Conservation (phyloP, 30 jellyfish, hydroid and myxozoan species). For the Chrysaora quinquecirrha region DNA sequence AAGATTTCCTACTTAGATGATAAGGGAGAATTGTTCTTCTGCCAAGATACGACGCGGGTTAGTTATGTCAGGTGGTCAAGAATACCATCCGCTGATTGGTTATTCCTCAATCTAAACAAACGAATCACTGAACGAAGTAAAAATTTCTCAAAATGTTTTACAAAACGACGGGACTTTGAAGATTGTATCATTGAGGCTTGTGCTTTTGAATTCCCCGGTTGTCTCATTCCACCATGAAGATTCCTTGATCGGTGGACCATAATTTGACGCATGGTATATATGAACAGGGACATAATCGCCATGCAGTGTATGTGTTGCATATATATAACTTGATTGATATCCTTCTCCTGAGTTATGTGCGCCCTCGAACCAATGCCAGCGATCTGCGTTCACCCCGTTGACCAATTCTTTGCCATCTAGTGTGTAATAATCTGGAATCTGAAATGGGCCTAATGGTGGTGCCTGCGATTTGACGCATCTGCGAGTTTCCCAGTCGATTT, state of each 20-base stretch:
- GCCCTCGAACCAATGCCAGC: conserved; percentile 77
- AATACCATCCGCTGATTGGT: no score
- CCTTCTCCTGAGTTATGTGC: conserved; percentile 53
- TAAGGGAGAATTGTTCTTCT: no score
- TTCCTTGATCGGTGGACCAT: conserved; percentile 49
- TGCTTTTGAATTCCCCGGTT: conserved; percentile 60
- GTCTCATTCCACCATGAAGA: conserved; percentile 64
- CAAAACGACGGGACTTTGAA: conserved; percentile 63
- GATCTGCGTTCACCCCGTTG: conserved; percentile 66
- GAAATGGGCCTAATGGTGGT: conserved; percentile 56
- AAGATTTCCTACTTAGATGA: no score
- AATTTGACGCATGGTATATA: conserved; percentile 41
- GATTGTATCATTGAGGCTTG: conserved; percentile 40
- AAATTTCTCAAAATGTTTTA: background rate
- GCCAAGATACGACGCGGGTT: no score
- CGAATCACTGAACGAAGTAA: no score
- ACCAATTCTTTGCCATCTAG: conserved; percentile 51
- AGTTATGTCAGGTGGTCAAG: no score
- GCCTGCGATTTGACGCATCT: conserved; percentile 45
- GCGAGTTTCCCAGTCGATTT: conserved; percentile 53
- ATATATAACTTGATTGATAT: conserved; percentile 51
- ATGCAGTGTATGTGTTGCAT: conserved; percentile 58
- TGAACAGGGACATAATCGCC: conserved; percentile 61
- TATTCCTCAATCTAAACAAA: no score
- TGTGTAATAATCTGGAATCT: conserved; percentile 47